phyloP scores from a whole-genome alignment of 2,888 invertebrate genomes.

The Eucriotettix oculatus region DNA sequence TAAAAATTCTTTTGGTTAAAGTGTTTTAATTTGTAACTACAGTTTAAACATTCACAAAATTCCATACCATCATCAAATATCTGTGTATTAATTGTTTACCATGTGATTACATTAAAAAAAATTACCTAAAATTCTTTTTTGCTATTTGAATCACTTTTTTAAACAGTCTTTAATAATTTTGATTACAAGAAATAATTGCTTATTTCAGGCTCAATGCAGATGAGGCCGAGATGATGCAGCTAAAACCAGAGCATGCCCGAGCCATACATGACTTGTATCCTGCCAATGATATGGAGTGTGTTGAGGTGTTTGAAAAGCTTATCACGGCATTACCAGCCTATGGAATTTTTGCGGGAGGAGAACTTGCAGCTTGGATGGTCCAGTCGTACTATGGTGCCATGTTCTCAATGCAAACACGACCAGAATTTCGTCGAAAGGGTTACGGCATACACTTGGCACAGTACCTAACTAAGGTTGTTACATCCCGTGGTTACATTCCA shows the following conservation, averaged over 20 bases:
- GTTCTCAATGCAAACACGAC: slow-evolving; percentile 81
- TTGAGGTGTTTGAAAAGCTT: slow-evolving; percentile 65
- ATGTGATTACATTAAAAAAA: neutral
- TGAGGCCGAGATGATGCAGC: slow-evolving; percentile 59
- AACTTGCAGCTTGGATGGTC: slow-evolving; percentile 79
- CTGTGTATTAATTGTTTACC: neutral
- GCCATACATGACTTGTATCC: slow-evolving; percentile 75
- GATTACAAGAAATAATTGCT: neutral
- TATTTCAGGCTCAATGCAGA: slow-evolving; percentile 33
- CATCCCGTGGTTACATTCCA: slow-evolving; percentile 60
- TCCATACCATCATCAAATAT: neutral
- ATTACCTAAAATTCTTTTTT: neutral
- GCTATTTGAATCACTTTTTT: neutral
- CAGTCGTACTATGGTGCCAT: slow-evolving; percentile 82
- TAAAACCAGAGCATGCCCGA: slow-evolving; percentile 61
- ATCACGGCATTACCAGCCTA: slow-evolving; percentile 63
- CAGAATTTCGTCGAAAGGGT: slow-evolving; percentile 35
- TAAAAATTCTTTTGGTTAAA: too few relatives aligned
- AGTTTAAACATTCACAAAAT: neutral
- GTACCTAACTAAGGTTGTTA: slow-evolving; percentile 38
- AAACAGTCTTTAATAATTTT: neutral
- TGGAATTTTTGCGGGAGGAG: slow-evolving; percentile 51
- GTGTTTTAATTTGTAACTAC: too few relatives aligned
- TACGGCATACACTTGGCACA: slow-evolving; percentile 60
- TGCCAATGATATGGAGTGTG: slow-evolving; percentile 74